Percentiles rank a stretch among this genome's conserved stretches.
These are phyloP conservation scores for Lithobates sylvaticus DNA, from an alignment of 2,797 vertebrate species.

Conservation along the genomic window DNA sequence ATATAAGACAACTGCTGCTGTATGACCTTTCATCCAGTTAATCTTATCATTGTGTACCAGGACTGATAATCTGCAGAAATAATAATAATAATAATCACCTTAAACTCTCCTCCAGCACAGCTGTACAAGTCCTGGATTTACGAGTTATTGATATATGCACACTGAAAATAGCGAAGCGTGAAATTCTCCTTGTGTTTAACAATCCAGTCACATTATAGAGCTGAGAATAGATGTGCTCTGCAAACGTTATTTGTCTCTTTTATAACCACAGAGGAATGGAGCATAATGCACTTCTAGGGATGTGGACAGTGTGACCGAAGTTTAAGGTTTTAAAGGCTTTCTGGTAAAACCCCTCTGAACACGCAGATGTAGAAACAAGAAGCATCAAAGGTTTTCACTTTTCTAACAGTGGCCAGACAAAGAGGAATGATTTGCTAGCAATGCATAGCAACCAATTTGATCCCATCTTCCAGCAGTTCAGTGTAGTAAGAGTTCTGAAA, in stretches of 20 bases:
- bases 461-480: no score
- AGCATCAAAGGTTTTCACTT: neutral
- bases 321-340: neutral
- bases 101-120: slow-evolving; percentile 68
- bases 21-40: slow-evolving; percentile 63
- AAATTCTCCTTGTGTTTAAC: slow-evolving; percentile 60
- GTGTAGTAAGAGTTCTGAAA: no score
- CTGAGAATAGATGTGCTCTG: neutral
- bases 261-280: neutral
- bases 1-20: slow-evolving; percentile 62
- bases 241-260: slow-evolving; percentile 20
- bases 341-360: neutral
- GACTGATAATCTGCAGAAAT: slow-evolving; percentile 70
- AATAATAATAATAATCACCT: slow-evolving; percentile 65
- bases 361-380: neutral
- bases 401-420: neutral
- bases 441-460: no score
- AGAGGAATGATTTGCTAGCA: neutral
- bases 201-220: slow-evolving; percentile 13
- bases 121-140: slow-evolving; percentile 58
- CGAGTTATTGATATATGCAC: slow-evolving; percentile 55
- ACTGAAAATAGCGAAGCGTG: slow-evolving; percentile 67
- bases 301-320: neutral
- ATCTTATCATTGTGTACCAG: slow-evolving; percentile 60
- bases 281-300: neutral